phyloP scores from a whole-genome alignment of 2,113 vertebrate genomes.

The Sebastes schlegelii region DNA sequence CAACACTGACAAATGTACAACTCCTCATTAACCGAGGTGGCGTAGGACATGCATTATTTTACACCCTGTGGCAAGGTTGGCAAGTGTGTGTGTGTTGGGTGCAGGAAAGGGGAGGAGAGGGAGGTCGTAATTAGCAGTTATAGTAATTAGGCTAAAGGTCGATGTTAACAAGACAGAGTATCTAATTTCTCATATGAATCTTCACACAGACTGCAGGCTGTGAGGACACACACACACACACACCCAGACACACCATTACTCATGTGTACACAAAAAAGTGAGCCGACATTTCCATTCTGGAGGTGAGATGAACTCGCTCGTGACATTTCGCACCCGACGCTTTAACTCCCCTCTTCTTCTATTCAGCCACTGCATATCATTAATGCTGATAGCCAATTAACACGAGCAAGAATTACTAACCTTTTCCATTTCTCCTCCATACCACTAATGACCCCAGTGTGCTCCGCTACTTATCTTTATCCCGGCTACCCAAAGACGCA shows the following conservation, averaged over 20 bases:
- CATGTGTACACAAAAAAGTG: slow-evolving; percentile 32
- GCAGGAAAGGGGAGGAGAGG: background rate
- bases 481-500: slow-evolving; percentile 44
- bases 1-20: slow-evolving; percentile 11
- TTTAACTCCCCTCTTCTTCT: slow-evolving; percentile 43
- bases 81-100: background rate
- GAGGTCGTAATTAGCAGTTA: slow-evolving; percentile 64
- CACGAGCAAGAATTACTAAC: slow-evolving; percentile 69
- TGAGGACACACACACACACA: slow-evolving; percentile 32
- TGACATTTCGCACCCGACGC: slow-evolving; percentile 75
- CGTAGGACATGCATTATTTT: slow-evolving; percentile 7
- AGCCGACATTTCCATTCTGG: slow-evolving; percentile 61
- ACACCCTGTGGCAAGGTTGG: slow-evolving; percentile 16
- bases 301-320: slow-evolving; percentile 36
- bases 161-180: slow-evolving; percentile 75
- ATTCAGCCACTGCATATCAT: slow-evolving; percentile 71
- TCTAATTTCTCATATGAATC: slow-evolving; percentile 73
- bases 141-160: slow-evolving; percentile 77
- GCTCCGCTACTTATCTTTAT: slow-evolving; percentile 69
- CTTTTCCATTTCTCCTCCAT: slow-evolving; percentile 68
- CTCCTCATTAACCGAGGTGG: slow-evolving; percentile 26
- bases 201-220: slow-evolving; percentile 28
- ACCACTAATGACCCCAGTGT: slow-evolving; percentile 63
- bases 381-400: slow-evolving; percentile 79
- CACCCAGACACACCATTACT: slow-evolving; percentile 20